phyloP scores from a whole-genome alignment of 2,113 vertebrate species.

The Amphiprion percula region DNA sequence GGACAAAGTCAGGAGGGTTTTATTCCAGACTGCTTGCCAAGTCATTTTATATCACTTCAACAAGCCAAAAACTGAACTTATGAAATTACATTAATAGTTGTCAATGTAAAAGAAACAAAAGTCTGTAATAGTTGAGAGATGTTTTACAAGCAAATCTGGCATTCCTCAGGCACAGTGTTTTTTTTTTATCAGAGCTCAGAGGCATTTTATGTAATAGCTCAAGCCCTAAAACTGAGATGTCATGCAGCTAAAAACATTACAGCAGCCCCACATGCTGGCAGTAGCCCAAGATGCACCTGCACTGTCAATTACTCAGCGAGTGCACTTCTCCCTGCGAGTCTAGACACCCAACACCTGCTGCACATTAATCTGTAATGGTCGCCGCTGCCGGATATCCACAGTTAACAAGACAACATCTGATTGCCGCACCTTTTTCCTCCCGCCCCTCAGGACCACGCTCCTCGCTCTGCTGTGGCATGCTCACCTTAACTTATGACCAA shows the following conservation, averaged over 20 bases:
- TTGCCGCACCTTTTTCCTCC: conserved; percentile 67
- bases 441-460: conserved; percentile 16
- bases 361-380: conserved; percentile 71
- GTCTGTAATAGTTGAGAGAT: conserved; percentile 54
- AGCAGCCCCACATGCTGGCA: conserved; percentile 62
- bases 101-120: conserved; percentile 69
- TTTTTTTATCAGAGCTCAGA: conserved; percentile 53
- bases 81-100: conserved; percentile 74
- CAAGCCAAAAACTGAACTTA: conserved; percentile 63
- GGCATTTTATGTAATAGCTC: conserved; percentile 66
- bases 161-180: conserved; percentile 47
- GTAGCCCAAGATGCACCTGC: conserved; percentile 81
- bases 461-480: neutral
- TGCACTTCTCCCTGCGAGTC: conserved; percentile 62
- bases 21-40: conserved; percentile 72
- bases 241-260: conserved; percentile 68
- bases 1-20: conserved; percentile 71
- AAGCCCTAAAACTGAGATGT: conserved; percentile 68
- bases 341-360: conserved; percentile 81
- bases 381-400: conserved; percentile 64
- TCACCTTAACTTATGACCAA: conserved; percentile 21
- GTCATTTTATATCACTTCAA: conserved; percentile 75
- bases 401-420: conserved; percentile 72
- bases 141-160: conserved; percentile 67
- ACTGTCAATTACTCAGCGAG: conserved; percentile 72